Evolutionary conservation across 2,888 invertebrate genomes (phyloP).

Genomic region (Loripinus fragilis): DNA sequence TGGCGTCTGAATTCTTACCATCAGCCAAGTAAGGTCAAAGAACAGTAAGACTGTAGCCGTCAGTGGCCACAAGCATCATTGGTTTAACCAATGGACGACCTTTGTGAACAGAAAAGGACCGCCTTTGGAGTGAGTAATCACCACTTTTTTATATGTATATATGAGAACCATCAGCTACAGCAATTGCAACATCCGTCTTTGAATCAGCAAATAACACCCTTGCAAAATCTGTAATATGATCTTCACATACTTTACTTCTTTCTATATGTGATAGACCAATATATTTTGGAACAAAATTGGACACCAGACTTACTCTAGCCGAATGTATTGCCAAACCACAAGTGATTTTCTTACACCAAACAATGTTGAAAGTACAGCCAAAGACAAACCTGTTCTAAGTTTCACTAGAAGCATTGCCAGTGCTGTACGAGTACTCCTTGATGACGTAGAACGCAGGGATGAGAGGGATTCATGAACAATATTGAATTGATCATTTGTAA

Average conservation of each 20-base stretch:
- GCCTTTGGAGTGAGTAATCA: conserved; percentile 9
- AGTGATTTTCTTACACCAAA: conserved; percentile 44
- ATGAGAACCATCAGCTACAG: conserved; percentile 7
- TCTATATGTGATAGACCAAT: conserved; percentile 38
- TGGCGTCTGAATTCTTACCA: conserved; percentile 37
- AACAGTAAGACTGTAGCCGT: conserved; percentile 35
- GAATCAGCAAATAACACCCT: conserved; percentile 32
- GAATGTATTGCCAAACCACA: conserved; percentile 37
- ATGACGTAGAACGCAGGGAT: conserved; percentile 29
- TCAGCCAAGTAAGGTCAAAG: conserved; percentile 36
- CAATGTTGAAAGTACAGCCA: conserved; percentile 40
- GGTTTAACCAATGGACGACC: conserved; percentile 38
- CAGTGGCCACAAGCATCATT: conserved; percentile 40
- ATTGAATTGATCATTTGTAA: conserved; percentile 28
- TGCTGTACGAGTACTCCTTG: conserved; percentile 32
- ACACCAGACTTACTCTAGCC: conserved; percentile 38
- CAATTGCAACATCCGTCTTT: conserved; percentile 5
- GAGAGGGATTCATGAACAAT: conserved; percentile 8
- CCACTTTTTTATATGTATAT: conserved; percentile 8
- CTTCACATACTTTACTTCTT: conserved; percentile 33
- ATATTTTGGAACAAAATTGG: conserved; percentile 37
- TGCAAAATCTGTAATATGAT: conserved; percentile 51
- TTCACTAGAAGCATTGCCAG: conserved; percentile 48
- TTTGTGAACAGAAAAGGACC: conserved; percentile 29
- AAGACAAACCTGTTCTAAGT: conserved; percentile 41